These are phyloP conservation scores for Stenopsyche tienmushanensis DNA, from an alignment of 1,140 invertebrate genomes.

Conservation along the genomic window DNA sequence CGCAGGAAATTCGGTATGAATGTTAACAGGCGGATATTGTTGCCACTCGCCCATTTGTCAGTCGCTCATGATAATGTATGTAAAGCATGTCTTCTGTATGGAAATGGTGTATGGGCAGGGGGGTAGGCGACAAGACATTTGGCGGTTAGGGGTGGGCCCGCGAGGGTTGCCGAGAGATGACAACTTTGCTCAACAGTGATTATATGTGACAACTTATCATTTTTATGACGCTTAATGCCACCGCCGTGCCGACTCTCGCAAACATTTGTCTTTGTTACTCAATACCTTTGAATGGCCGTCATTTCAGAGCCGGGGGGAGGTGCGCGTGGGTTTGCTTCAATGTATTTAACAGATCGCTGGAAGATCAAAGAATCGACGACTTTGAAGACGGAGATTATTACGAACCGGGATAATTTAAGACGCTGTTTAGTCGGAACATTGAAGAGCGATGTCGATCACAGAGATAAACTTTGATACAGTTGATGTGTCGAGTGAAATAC, in stretches of 20 bases:
- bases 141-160: too few species aligned
- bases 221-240: conserved; percentile 24
- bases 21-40: conserved; percentile 31
- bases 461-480: neutral
- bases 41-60: conserved; percentile 25
- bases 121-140: conserved; percentile 1
- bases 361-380: too few species aligned
- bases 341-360: neutral
- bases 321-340: neutral
- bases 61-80: conserved; percentile 22
- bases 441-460: neutral
- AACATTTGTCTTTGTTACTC: conserved; percentile 25
- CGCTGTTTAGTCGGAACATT: neutral
- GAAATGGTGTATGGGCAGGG: conserved; percentile 8
- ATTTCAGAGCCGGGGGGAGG: too few species aligned
- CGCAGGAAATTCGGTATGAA: conserved; percentile 16
- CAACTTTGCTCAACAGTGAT: conserved; percentile 29
- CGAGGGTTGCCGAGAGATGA: conserved; percentile 8
- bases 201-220: conserved; percentile 32
- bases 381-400: too few species aligned
- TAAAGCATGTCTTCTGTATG: conserved; percentile 29
- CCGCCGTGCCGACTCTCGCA: neutral
- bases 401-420: neutral
- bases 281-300: conserved; percentile 13
- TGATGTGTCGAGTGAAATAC: too few species aligned